Evolutionary conservation across 2,113 vertebrate species (phyloP).

Genomic region (Alligator sinensis): DNA sequence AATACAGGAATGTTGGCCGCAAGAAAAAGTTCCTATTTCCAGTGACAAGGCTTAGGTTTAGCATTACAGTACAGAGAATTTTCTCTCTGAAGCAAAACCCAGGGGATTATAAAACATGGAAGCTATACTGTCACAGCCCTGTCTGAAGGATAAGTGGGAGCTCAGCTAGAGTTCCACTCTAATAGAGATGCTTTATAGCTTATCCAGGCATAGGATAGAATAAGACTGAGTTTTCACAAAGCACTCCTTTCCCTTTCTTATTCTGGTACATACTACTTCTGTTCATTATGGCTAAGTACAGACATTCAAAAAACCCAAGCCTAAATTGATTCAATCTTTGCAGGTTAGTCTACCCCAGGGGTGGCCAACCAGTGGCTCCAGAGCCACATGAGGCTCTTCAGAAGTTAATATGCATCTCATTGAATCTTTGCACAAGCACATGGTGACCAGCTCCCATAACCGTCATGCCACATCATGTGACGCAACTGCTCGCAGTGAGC

Average conservation of each 20-base stretch:
- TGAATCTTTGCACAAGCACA: too few species aligned
- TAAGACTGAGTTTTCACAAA: neutral
- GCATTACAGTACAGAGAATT: neutral
- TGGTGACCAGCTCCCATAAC: too few species aligned
- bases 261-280: neutral
- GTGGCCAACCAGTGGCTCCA: too few species aligned
- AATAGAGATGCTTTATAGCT: neutral
- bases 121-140: neutral
- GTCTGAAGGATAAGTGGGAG: neutral
- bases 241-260: neutral
- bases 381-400: too few species aligned
- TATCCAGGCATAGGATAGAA: neutral
- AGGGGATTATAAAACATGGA: neutral
- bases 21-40: rapidly evolving
- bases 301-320: too few species aligned
- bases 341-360: too few species aligned
- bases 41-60: neutral
- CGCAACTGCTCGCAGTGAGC: too few species aligned
- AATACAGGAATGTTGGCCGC: rapidly evolving
- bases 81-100: neutral
- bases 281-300: too few species aligned
- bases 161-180: rapidly evolving
- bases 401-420: too few species aligned
- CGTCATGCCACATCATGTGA: too few species aligned
- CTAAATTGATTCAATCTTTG: too few species aligned